Percentiles rank a stretch among this genome's conserved stretches.
phyloP scores from a whole-genome alignment of 2,797 vertebrate species.

The Lepus oiostolus region DNA sequence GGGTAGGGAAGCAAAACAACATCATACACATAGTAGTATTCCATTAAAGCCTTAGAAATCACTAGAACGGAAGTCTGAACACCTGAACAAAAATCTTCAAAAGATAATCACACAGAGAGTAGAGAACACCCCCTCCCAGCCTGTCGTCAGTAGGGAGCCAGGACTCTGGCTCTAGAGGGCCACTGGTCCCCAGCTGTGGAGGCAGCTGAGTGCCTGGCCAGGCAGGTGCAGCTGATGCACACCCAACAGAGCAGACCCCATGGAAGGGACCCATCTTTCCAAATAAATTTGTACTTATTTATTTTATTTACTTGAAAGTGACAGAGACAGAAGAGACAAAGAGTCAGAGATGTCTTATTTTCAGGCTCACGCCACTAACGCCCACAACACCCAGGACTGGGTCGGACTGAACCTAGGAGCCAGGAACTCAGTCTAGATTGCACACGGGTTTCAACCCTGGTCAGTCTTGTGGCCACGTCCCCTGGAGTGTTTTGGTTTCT shows the following conservation, averaged over 20 bases:
- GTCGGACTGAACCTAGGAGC: no score
- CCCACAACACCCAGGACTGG: background rate
- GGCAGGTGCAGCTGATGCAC: background rate
- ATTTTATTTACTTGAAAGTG: no score
- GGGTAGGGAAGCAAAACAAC: background rate
- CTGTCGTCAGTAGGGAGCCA: background rate
- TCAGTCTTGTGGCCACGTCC: conserved; percentile 69
- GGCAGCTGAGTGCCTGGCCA: background rate
- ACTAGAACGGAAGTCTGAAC: background rate
- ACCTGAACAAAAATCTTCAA: background rate
- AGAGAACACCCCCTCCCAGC: background rate
- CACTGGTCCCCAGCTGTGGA: background rate
- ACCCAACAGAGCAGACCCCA: accelerated
- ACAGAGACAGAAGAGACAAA: no score
- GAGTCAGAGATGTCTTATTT: no score
- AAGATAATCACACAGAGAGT: background rate
- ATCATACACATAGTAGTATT: background rate
- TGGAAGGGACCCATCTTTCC: no score
- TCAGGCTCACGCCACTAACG: background rate
- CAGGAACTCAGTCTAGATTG: background rate
- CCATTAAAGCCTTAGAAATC: background rate
- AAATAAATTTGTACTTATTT: no score
- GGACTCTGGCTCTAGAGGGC: background rate
- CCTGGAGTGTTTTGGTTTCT: conserved; percentile 66
- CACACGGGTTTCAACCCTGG: conserved; percentile 16